Base-by-base conservation (phyloP, 2,797 vertebrate genomes). In the Rhodeus uyekii region DNA sequence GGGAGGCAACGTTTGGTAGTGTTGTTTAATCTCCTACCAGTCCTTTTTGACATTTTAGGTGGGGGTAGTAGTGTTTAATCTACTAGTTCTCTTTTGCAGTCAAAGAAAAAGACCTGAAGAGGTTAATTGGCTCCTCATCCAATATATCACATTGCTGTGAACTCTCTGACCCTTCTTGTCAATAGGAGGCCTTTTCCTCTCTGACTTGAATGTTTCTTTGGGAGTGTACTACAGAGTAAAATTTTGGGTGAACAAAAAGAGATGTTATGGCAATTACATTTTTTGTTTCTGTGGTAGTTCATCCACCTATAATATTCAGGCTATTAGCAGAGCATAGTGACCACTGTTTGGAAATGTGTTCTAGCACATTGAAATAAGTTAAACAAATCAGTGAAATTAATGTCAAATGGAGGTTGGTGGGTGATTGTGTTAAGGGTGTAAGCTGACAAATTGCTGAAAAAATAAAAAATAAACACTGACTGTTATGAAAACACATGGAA, bases 91-190 rank as follows among this genome's bases (percentile, higher is more conserved):
- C 92, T 94, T 93, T 93, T 91, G 78, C 92, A 90, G 91, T 89
- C 88, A 92, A 94, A 95, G 94, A 95, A 95, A 95, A 93, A 95
- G 94, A 94, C 91, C 93, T 89, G 92, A 94, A 94, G 94, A 94
- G 94, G 94, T 95, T 96, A 96, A 96, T 96, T 95, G 95, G 95
- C 94, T 95, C 94, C 93, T 93, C 94, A 91, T 94, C 93, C 94
- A 94, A 96, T 95, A 95, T 94, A 95, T 95, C 95, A 96, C 95
- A 94, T 95, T 94, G 94, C 95, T 95, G 89, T 96, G 95, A 96
- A 96, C 95, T 94, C 93, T 90, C 92, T 95, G 95, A 96, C 96
- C 95, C 89, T 94, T 93, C 93, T 93, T 95, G 94, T 95, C 94
- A 95, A 95, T 91, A 95, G 93, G 90, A 92, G 92, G 92, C 92